These are phyloP conservation scores for Chelon auratus DNA, from an alignment of 2,797 vertebrate species.

Conservation along the genomic window DNA sequence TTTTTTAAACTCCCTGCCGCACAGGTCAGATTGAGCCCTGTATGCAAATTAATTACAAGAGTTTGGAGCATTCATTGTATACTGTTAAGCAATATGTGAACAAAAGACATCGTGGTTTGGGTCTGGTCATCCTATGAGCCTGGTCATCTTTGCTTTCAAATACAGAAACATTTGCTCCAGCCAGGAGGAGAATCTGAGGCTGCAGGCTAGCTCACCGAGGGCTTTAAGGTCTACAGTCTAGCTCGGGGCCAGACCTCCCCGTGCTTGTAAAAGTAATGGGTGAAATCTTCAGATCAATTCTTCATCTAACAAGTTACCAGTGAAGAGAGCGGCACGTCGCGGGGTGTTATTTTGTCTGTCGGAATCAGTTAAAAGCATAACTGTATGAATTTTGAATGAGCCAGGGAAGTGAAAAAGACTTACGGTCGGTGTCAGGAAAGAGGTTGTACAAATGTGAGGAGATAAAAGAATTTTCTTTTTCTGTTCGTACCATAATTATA, in stretches of 20 bases:
- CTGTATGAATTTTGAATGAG: conserved; percentile 62
- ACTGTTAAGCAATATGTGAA: not conserved
- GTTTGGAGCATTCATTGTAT: conserved; percentile 32
- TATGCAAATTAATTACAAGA: conserved; percentile 48
- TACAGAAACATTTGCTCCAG: conserved; percentile 38
- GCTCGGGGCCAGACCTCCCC: conserved; percentile 61
- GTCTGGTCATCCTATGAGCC: not conserved
- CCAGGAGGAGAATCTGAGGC: conserved; percentile 48
- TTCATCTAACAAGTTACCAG: conserved; percentile 46
- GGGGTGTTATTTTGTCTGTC: conserved; percentile 55
- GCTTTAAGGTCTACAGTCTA: conserved; percentile 56
- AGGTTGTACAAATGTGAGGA: conserved; percentile 5
- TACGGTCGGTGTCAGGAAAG: conserved; percentile 46
- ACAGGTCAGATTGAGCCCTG: conserved; percentile 29
- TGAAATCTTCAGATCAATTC: conserved; percentile 59
- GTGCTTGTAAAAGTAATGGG: conserved; percentile 47
- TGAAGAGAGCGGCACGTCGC: conserved; percentile 25
- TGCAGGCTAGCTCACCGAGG: conserved; percentile 50
- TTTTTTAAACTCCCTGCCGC: conserved; percentile 38
- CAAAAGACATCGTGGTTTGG: conserved; percentile 3
- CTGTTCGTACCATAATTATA: not conserved
- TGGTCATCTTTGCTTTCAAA: conserved; percentile 44
- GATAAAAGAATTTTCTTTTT: conserved; percentile 18
- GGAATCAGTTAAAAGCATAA: conserved; percentile 55
- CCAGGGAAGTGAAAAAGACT: conserved; percentile 32